Conservation (phyloP, 2,113 vertebrate genomes). For the Gobius niger region DNA sequence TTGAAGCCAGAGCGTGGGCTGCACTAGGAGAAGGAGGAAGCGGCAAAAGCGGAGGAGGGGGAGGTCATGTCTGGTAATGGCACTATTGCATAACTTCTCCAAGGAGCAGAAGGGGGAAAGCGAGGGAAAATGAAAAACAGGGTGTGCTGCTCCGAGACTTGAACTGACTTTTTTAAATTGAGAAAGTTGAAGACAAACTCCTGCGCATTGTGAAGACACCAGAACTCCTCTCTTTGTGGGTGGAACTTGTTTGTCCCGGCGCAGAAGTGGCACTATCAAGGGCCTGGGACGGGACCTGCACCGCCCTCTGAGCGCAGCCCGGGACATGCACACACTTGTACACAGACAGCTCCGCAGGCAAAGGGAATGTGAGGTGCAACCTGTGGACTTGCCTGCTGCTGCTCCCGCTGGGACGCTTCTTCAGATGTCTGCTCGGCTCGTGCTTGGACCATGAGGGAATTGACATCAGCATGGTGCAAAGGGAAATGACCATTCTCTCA, state of each 20-base stretch:
- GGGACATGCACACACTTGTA: conserved; percentile 68
- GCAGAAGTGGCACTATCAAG: conserved; percentile 34
- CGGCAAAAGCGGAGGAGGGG: conserved; percentile 20
- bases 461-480: conserved; percentile 56
- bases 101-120: conserved; percentile 49
- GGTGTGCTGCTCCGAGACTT: conserved; percentile 44
- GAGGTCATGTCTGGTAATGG: conserved; percentile 56
- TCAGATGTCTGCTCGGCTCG: conserved; percentile 11
- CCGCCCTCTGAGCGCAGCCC: conserved; percentile 43
- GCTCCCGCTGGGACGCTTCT: conserved; percentile 10
- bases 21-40: conserved; percentile 20
- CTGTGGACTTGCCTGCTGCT: conserved; percentile 44
- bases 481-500: conserved; percentile 71
- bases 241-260: conserved; percentile 49
- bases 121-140: conserved; percentile 42
- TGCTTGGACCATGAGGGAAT: conserved; percentile 52
- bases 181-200: not conserved
- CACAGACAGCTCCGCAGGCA: conserved; percentile 28
- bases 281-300: conserved; percentile 42
- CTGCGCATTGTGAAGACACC: conserved; percentile 28
- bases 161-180: conserved; percentile 10
- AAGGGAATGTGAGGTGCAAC: conserved; percentile 52
- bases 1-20: conserved; percentile 15
- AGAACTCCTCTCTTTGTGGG: conserved; percentile 17
- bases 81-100: conserved; percentile 72